phyloP scores from a whole-genome alignment of 2,113 vertebrate species.

The Ophthalmolycus amberensis region DNA sequence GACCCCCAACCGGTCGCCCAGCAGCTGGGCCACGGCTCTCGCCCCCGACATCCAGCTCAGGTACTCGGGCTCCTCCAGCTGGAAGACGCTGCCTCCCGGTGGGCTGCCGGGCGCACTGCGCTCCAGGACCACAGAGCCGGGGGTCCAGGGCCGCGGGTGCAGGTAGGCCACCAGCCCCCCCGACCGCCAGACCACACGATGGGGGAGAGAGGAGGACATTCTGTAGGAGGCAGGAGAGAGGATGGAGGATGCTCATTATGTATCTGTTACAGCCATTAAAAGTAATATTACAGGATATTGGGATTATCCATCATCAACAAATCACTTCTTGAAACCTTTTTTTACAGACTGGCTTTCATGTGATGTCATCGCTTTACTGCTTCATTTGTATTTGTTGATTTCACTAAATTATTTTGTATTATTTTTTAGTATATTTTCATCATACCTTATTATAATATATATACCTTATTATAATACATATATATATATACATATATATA shows the following conservation, averaged over 20 bases:
- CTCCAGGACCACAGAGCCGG: constrained; percentile 78
- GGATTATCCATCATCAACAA: too few relatives aligned
- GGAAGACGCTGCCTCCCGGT: constrained; percentile 72
- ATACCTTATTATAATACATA: too few relatives aligned
- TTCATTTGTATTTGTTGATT: too few relatives aligned
- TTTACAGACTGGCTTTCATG: too few relatives aligned
- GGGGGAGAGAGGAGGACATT: constrained; percentile 44
- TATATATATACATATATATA: too few relatives aligned
- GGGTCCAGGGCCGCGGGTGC: constrained; percentile 81
- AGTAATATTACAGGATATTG: background rate
- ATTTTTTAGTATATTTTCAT: too few relatives aligned
- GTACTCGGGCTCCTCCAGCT: constrained; percentile 71
- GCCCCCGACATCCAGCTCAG: constrained; percentile 76
- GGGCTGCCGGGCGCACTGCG: constrained; percentile 7
- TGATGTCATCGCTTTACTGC: too few relatives aligned
- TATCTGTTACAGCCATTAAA: too few relatives aligned
- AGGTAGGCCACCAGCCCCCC: constrained; percentile 79
- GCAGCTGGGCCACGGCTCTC: constrained; percentile 63
- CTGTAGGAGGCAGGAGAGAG: constrained; percentile 40
- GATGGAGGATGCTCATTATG: background rate
- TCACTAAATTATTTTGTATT: too few relatives aligned
- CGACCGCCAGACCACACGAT: constrained; percentile 78
- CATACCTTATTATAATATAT: too few relatives aligned
- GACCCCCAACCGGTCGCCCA: constrained; percentile 75
- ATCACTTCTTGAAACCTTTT: too few relatives aligned